Evolutionary conservation across 2,113 vertebrate species (phyloP).

Genomic region (Cochlearius cochlearius): DNA sequence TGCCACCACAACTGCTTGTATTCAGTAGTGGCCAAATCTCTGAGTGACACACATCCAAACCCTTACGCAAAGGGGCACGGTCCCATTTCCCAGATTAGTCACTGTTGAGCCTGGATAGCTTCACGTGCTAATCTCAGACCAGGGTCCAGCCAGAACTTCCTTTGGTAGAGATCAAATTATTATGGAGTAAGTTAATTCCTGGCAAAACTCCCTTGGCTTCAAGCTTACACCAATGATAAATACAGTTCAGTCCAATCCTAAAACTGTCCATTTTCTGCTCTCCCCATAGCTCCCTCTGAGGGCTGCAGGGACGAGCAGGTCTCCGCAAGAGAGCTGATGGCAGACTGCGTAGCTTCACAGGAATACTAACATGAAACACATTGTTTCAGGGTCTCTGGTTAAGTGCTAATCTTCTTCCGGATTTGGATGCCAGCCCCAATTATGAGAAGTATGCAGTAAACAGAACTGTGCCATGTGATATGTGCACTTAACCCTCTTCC

Average conservation of each 20-base stretch:
- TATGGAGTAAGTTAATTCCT: not conserved
- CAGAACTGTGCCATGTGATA: not conserved
- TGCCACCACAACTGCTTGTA: not conserved
- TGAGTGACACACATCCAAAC: not conserved
- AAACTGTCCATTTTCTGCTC: not conserved
- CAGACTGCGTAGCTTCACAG: not conserved
- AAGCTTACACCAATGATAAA: not conserved
- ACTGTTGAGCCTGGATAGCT: fast-evolving
- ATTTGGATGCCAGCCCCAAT: slow-evolving; percentile 23
- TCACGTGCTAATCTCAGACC: not conserved
- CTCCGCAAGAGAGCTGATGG: not conserved
- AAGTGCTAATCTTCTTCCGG: slow-evolving; percentile 40
- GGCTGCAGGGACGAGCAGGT: not conserved
- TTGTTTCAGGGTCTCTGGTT: slow-evolving; percentile 24
- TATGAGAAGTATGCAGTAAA: slow-evolving; percentile 32
- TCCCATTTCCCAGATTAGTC: not conserved
- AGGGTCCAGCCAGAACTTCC: not conserved
- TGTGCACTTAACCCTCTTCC: not conserved
- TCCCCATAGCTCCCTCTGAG: not conserved
- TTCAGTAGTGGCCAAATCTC: not conserved
- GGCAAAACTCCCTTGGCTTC: not conserved
- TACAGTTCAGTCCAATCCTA: not conserved
- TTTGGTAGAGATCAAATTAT: not conserved
- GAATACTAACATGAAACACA: not conserved
- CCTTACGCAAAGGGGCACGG: not conserved